Evolutionary conservation across 2,888 invertebrate genomes (phyloP).

Genomic region (Glaucopsyche alexis): DNA sequence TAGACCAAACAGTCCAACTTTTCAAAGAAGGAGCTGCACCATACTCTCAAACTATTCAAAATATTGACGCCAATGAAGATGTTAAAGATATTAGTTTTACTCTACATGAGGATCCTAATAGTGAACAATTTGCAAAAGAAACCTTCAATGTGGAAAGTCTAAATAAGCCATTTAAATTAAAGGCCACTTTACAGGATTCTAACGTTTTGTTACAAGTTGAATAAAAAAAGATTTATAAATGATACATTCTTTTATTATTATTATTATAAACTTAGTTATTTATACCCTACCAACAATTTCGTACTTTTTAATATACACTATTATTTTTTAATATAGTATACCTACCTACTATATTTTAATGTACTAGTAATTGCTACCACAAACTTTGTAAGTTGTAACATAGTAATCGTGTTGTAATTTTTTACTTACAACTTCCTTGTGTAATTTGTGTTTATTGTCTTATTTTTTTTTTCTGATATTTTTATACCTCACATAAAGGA

Average conservation of each 20-base stretch:
- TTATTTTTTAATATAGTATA: no score
- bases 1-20: slow-evolving; percentile 67
- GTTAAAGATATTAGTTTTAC: slow-evolving; percentile 64
- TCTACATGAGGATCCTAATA: slow-evolving; percentile 63
- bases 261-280: neutral
- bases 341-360: no score
- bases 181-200: slow-evolving; percentile 66
- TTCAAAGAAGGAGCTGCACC: slow-evolving; percentile 70
- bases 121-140: slow-evolving; percentile 64
- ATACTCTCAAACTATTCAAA: slow-evolving; percentile 62
- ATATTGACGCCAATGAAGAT: slow-evolving; percentile 56
- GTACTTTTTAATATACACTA: neutral
- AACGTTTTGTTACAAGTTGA: slow-evolving; percentile 66
- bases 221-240: slow-evolving; percentile 38
- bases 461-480: no score
- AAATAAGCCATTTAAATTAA: slow-evolving; percentile 66
- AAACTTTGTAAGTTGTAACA: no score
- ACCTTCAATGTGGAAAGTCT: slow-evolving; percentile 67
- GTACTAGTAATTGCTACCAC: no score
- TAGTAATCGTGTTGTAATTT: no score
- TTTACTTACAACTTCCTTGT: no score
- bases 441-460: no score
- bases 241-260: slow-evolving; percentile 4
- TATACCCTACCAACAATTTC: neutral
- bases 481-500: no score